phyloP scores from a whole-genome alignment of 2,888 invertebrate genomes.

The Tachina lurida region DNA sequence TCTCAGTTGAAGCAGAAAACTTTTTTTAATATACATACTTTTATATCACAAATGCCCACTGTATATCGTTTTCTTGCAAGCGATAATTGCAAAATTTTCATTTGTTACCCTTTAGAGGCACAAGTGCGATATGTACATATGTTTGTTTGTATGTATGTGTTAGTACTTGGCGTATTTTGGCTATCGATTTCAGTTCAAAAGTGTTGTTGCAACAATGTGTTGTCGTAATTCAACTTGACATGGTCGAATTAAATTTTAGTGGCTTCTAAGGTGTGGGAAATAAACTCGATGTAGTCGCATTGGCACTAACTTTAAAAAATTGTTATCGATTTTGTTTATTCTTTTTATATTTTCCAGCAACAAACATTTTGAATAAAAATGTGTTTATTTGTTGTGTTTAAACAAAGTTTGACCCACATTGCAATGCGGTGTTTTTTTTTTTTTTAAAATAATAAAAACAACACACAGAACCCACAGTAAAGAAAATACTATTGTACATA shows the following conservation, averaged over 20 bases:
- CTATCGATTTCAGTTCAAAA: conserved; percentile 28
- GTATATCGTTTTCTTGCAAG: background rate
- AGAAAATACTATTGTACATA: background rate
- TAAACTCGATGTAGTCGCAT: conserved; percentile 22
- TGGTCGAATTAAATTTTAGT: conserved; percentile 33
- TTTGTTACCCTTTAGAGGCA: background rate
- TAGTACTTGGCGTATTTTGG: background rate
- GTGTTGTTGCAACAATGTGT: conserved; percentile 22
- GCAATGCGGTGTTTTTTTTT: conserved; percentile 53
- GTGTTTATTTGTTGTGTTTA: conserved; percentile 49
- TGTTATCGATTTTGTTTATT: conserved; percentile 55
- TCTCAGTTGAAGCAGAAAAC: too few species aligned
- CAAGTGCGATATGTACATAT: background rate
- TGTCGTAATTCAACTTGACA: conserved; percentile 48
- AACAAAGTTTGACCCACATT: conserved; percentile 68
- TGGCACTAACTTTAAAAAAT: background rate
- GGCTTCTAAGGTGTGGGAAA: conserved; percentile 64
- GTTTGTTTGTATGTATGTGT: too few species aligned
- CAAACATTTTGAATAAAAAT: conserved; percentile 58
- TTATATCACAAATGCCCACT: too few species aligned
- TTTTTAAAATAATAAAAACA: conserved; percentile 14
- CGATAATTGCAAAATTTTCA: background rate
- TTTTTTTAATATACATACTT: too few species aligned
- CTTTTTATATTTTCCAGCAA: conserved; percentile 47
- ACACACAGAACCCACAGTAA: conserved; percentile 26